Conservation (phyloP, 2,888 invertebrate genomes). For the Callosobruchus maculatus region DNA sequence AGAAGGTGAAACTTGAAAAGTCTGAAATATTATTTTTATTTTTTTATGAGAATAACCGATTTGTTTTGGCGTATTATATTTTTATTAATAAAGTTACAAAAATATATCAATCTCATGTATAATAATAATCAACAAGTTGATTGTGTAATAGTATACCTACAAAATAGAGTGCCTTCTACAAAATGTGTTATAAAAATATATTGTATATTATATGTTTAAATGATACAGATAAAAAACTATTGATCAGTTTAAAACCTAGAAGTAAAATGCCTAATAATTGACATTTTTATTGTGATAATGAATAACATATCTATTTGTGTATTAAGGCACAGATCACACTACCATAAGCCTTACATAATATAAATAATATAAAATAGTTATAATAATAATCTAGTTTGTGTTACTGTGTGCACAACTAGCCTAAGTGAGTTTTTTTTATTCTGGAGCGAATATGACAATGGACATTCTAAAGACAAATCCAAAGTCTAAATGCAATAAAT, state of each 20-base stretch:
- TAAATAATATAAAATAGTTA: too few relatives aligned
- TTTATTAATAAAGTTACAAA: background rate
- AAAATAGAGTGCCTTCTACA: background rate
- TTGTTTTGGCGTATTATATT: background rate
- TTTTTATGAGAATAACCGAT: background rate
- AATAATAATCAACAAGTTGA: background rate
- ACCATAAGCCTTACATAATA: background rate
- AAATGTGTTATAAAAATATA: background rate
- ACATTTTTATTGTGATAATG: background rate
- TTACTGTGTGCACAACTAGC: too few relatives aligned
- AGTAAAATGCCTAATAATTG: background rate
- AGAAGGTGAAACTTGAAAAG: too few relatives aligned
- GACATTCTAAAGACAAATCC: too few relatives aligned
- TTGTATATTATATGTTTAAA: background rate
- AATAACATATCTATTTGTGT: background rate
- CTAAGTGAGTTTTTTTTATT: too few relatives aligned
- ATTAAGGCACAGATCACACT: background rate
- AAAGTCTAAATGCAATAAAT: too few relatives aligned
- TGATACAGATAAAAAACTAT: too few relatives aligned
- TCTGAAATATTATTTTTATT: too few relatives aligned
- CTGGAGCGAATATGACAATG: too few relatives aligned
- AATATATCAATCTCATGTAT: background rate
- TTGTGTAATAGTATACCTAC: background rate
- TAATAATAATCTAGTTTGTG: too few relatives aligned
- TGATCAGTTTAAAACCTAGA: background rate